Conservation (phyloP, 2,888 invertebrate genomes). For the Caenorhabditis uteleia region DNA sequence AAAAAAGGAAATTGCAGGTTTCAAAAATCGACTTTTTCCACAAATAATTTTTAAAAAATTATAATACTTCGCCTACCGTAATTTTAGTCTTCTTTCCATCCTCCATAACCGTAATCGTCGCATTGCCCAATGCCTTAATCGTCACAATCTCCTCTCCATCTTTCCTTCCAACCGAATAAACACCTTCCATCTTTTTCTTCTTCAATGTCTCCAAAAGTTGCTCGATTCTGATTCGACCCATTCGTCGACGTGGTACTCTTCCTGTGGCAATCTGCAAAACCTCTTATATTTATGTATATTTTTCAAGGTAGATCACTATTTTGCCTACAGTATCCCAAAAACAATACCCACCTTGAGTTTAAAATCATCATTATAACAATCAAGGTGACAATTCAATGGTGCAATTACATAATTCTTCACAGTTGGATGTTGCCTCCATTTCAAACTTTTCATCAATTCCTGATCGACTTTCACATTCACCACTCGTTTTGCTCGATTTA, state of each 20-base stretch:
- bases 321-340: not conserved
- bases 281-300: too few species aligned
- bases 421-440: slow-evolving; percentile 30
- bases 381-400: slow-evolving; percentile 50
- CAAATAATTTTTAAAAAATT: not conserved
- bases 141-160: too few species aligned
- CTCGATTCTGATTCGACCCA: too few species aligned
- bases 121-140: slow-evolving; percentile 1
- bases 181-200: too few species aligned
- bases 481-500: slow-evolving; percentile 13
- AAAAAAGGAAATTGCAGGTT: too few species aligned
- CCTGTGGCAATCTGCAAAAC: too few species aligned
- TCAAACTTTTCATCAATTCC: slow-evolving; percentile 25
- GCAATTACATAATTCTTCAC: slow-evolving; percentile 40
- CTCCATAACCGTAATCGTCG: slow-evolving; percentile 6
- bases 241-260: too few species aligned
- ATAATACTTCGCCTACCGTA: not conserved
- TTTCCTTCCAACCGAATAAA: too few species aligned
- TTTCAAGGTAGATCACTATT: not conserved
- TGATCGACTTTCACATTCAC: slow-evolving; percentile 35
- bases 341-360: slow-evolving; percentile 35
- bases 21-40: too few species aligned
- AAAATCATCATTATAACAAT: slow-evolving; percentile 56
- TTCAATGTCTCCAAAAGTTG: slow-evolving; percentile 6
- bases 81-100: slow-evolving; percentile 10